Conservation (phyloP, 1,140 invertebrate species). For the Zelostemma sp. region DNA sequence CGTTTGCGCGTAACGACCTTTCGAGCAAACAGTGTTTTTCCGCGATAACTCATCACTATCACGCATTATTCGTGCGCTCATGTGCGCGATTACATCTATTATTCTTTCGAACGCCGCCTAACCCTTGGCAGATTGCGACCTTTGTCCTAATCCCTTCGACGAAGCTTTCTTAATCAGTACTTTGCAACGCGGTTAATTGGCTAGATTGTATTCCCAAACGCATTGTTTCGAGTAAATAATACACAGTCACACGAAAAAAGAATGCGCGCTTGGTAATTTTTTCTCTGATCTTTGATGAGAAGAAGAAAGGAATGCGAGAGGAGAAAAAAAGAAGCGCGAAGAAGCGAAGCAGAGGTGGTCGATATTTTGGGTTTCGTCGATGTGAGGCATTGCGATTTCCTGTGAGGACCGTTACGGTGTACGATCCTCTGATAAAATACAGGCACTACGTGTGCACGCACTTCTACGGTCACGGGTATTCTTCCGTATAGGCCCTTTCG, state of each 20-base stretch:
- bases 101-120: slow-evolving; percentile 16
- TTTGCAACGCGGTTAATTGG: not conserved
- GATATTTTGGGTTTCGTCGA: not conserved
- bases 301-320: not conserved
- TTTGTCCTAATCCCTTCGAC: not conserved
- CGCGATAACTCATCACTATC: slow-evolving; percentile 49
- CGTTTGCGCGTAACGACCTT: slow-evolving; percentile 41
- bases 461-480: slow-evolving; percentile 18
- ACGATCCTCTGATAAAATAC: slow-evolving; percentile 35
- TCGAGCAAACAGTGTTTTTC: slow-evolving; percentile 47
- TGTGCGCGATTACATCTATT: slow-evolving; percentile 34
- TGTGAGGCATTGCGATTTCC: slow-evolving; percentile 20
- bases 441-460: slow-evolving; percentile 16
- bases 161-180: not conserved
- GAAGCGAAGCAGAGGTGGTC: not conserved
- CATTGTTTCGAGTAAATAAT: too few species aligned
- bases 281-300: not conserved
- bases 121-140: not conserved
- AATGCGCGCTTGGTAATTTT: too few species aligned
- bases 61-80: slow-evolving; percentile 43
- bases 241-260: too few species aligned
- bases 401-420: slow-evolving; percentile 18
- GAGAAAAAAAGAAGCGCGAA: not conserved
- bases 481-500: slow-evolving; percentile 10
- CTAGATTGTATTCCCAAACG: too few species aligned